These are phyloP conservation scores for Formica selysi DNA, from an alignment of 1,140 invertebrate species.

Conservation along the genomic window DNA sequence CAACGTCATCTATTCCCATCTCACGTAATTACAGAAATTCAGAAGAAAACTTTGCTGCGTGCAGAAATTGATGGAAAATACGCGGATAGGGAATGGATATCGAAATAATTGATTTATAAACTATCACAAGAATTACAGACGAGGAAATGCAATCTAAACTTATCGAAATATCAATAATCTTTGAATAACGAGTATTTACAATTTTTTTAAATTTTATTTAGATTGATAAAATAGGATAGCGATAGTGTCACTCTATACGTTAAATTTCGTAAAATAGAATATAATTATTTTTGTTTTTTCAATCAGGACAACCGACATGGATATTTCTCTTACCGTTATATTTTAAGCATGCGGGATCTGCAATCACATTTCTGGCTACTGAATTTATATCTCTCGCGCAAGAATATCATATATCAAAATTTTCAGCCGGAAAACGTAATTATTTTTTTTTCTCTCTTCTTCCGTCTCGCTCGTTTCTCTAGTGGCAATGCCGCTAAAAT, in stretches of 20 bases:
- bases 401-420: constrained; percentile 51
- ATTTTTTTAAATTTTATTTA: neutral
- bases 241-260: neutral
- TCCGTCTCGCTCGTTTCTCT: neutral
- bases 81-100: constrained; percentile 8
- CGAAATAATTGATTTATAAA: neutral
- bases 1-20: constrained; percentile 26
- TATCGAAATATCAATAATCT: neutral
- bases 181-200: neutral
- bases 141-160: neutral
- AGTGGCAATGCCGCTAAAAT: constrained; percentile 1
- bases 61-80: neutral
- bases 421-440: constrained; percentile 32
- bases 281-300: constrained; percentile 24
- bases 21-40: constrained; percentile 4
- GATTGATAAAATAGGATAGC: neutral
- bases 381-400: constrained; percentile 48
- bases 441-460: constrained; percentile 28
- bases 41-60: constrained; percentile 6
- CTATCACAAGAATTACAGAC: neutral
- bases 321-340: constrained; percentile 11
- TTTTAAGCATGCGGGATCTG: neutral
- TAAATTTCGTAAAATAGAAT: constrained; percentile 6
- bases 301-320: constrained; percentile 9
- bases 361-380: constrained; percentile 45